These are phyloP conservation scores for Mastomys coucha DNA, from an alignment of 2,113 vertebrate genomes.

Conservation along the genomic window DNA sequence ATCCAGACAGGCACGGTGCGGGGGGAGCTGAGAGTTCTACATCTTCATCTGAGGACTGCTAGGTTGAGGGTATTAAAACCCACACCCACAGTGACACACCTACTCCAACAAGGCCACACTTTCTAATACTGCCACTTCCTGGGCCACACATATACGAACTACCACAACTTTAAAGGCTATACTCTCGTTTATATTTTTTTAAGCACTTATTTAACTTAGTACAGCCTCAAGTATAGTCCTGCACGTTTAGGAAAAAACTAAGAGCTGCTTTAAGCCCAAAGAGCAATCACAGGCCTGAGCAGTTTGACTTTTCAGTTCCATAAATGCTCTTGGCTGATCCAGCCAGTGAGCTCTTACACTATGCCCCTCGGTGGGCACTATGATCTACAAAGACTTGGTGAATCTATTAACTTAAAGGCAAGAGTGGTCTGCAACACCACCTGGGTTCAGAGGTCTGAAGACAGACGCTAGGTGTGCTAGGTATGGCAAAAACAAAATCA, in stretches of 20 bases:
- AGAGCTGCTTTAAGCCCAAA: neutral
- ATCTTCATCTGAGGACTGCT: no score
- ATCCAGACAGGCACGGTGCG: no score
- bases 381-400: neutral
- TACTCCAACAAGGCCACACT: no score
- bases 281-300: neutral
- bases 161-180: neutral
- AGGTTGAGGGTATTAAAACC: no score
- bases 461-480: neutral
- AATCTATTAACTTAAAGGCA: neutral
- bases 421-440: neutral
- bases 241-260: no score
- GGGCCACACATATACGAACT: no score
- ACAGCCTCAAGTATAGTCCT: neutral
- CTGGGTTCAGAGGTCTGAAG: neutral
- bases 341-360: neutral
- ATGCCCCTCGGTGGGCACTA: accelerated
- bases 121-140: no score
- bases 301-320: conserved; percentile 58
- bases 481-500: neutral
- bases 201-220: neutral
- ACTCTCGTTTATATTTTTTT: conserved; percentile 52
- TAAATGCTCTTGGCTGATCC: neutral
- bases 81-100: no score
- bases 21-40: no score